Evolutionary conservation across 2,113 vertebrate species (phyloP).

Genomic region (Epinephelus lanceolatus): DNA sequence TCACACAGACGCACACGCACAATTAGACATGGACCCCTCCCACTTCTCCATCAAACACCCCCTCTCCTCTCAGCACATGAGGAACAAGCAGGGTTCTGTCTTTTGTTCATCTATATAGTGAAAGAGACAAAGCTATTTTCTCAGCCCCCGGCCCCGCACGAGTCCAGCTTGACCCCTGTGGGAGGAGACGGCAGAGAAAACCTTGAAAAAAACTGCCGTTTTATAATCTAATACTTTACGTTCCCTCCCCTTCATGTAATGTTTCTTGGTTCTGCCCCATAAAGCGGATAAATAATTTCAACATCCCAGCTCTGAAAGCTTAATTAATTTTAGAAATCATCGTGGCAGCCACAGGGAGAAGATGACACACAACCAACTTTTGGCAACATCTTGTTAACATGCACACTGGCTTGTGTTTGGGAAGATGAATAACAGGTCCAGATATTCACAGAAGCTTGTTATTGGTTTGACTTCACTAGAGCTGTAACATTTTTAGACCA

Average conservation of each 20-base stretch:
- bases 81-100: conserved; percentile 75
- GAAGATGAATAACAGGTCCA: background rate
- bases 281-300: conserved; percentile 71
- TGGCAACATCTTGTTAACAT: conserved; percentile 40
- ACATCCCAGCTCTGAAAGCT: conserved; percentile 64
- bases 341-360: conserved; percentile 41
- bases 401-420: background rate
- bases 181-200: conserved; percentile 43
- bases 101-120: conserved; percentile 73
- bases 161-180: conserved; percentile 66
- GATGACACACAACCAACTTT: conserved; percentile 38
- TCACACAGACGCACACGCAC: conserved; percentile 52
- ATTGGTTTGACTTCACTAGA: background rate
- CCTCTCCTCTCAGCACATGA: conserved; percentile 46
- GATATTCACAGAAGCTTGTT: background rate
- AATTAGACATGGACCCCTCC: conserved; percentile 71
- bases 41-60: conserved; percentile 56
- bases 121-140: conserved; percentile 75
- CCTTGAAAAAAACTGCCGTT: conserved; percentile 17
- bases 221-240: conserved; percentile 57
- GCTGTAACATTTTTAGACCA: too few relatives aligned
- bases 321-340: conserved; percentile 68
- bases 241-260: conserved; percentile 41
- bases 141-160: conserved; percentile 61
- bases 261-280: conserved; percentile 48